A percentile compares a stretch with the other conserved stretches of the same genome.
phyloP scores from a whole-genome alignment of 2,113 vertebrate species.

The Gila orcuttii region DNA sequence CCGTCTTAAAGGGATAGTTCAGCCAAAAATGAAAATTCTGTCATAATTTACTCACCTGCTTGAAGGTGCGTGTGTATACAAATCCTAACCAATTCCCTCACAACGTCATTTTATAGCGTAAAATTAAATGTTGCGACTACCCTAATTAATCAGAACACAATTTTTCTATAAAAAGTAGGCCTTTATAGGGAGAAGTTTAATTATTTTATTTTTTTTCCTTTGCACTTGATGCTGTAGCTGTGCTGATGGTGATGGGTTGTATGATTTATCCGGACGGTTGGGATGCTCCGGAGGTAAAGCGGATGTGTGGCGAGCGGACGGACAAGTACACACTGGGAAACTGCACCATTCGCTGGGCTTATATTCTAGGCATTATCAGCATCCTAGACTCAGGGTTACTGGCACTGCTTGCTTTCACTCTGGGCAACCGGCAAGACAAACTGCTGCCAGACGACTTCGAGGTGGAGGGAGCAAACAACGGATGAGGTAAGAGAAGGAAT shows the following conservation, averaged over 20 bases:
- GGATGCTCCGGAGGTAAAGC: conserved; percentile 88
- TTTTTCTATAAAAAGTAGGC: neutral
- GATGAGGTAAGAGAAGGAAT: neutral
- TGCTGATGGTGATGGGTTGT: conserved; percentile 89
- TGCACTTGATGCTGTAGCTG: conserved; percentile 70
- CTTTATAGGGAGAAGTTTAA: neutral
- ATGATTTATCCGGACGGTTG: conserved; percentile 97
- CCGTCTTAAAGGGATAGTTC: neutral
- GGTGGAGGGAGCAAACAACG: conserved; percentile 77
- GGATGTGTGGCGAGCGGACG: conserved; percentile 90
- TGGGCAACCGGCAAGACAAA: conserved; percentile 93
- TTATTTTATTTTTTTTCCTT: neutral
- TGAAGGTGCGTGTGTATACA: no score
- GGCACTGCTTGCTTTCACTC: conserved; percentile 89
- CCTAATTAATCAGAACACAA: neutral
- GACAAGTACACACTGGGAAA: conserved; percentile 92
- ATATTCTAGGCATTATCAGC: conserved; percentile 95
- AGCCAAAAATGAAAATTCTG: no score
- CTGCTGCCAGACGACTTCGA: conserved; percentile 92
- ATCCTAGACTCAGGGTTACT: conserved; percentile 91
- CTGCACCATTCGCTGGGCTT: conserved; percentile 97
- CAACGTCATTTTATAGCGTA: neutral
- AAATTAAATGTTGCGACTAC: neutral
- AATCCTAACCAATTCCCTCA: neutral
- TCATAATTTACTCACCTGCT: no score